Base-by-base conservation (phyloP, 2,888 invertebrate genomes). In the Ophioninae sp. region DNA sequence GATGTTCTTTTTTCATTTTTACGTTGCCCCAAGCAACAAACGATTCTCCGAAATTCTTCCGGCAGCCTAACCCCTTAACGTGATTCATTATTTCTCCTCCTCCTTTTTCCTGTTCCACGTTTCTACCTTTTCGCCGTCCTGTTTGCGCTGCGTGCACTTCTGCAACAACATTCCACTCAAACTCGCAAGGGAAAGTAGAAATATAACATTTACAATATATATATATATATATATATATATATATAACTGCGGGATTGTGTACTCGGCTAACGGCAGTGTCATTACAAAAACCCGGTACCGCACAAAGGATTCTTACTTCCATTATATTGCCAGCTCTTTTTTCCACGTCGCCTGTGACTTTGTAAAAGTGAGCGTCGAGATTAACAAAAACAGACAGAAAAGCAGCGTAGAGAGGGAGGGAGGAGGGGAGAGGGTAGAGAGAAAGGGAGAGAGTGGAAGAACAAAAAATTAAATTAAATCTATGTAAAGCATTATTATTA, bases 261-360 rank as follows among this genome's bases (percentile, higher is more conserved):
- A 79, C 82, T 82, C 68, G 72, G 73, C 84, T 75, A 73, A 69
- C 71, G 58, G 58, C 68, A 63, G 71, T 44, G 22, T 67, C 78
- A 65, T 73, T 79, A 81, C 76, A 75, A 81, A 71, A 72, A 79
- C 64, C 79, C 67, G 51, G 30, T 41, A 63, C 51, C 69, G 74
- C 81, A 84, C 84, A 84, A 84, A 84, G 81, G 81, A 71, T 84
- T 81, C 84, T 71, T 75, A 84, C 76, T 84, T 84, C 80, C 84
- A 81, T 78, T 79, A 44, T 79, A 78, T 78, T 51, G 63, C 72
- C 37, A 79, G 68, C 74, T 81, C 68, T 79, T 81, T 78, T 69
- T 59, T 41, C 73, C 41, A 41, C 72, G 22, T 65, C 65, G 41
- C 20, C 58, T 59, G 39, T 68, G n/a, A n/a, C 59, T 77, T n/a